phyloP scores from a whole-genome alignment of 2,113 vertebrate species.

The Rynchops niger region DNA sequence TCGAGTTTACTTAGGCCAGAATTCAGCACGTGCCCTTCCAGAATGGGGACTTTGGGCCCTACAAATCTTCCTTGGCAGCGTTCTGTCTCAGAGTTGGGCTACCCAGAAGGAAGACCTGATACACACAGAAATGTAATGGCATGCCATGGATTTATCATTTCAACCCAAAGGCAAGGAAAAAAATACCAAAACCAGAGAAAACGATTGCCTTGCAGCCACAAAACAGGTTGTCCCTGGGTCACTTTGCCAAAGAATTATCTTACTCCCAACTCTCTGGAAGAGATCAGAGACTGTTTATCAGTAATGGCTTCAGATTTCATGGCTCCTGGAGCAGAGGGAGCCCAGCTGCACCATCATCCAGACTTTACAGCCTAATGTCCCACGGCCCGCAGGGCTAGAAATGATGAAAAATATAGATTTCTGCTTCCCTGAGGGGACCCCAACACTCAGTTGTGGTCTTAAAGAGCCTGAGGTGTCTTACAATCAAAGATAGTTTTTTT shows the following conservation, averaged over 20 bases:
- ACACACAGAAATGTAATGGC: background rate
- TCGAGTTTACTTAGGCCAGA: background rate
- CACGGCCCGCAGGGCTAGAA: background rate
- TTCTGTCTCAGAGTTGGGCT: background rate
- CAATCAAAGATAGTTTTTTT: background rate
- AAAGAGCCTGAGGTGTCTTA: constrained; percentile 8
- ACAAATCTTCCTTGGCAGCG: background rate
- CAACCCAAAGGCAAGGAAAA: background rate
- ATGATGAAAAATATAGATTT: constrained; percentile 11
- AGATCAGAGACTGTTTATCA: background rate
- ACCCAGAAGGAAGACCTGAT: background rate
- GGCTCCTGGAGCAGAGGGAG: constrained; percentile 1
- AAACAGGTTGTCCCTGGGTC: background rate
- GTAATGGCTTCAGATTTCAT: background rate
- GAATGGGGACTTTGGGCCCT: background rate
- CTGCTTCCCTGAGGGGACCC: background rate
- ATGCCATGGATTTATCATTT: background rate
- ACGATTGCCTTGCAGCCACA: background rate
- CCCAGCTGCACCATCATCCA: constrained; percentile 1
- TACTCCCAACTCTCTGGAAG: background rate
- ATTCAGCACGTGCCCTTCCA: background rate
- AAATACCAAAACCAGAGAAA: background rate
- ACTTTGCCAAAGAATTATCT: background rate
- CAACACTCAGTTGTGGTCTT: background rate
- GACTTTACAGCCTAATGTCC: constrained; percentile 6